phyloP scores from a whole-genome alignment of 2,888 invertebrate species.

The Petrolisthes cinctipes region DNA sequence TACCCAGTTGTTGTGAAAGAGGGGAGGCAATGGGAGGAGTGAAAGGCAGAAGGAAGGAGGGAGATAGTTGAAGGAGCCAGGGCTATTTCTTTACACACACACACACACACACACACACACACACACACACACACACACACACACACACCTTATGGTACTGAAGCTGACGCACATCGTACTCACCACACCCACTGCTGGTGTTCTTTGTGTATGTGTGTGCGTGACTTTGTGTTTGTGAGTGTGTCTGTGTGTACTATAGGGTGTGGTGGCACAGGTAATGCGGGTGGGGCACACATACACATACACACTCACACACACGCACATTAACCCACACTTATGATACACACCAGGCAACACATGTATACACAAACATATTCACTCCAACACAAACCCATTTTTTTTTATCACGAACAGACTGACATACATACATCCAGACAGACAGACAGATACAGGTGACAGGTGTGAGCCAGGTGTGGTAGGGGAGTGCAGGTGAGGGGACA shows the following conservation, averaged over 20 bases:
- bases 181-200: too few species aligned
- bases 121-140: constrained; percentile 12
- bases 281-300: background rate
- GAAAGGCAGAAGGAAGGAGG: background rate
- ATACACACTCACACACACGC: background rate
- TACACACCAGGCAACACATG: background rate
- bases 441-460: background rate
- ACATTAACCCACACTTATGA: background rate
- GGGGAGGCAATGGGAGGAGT: background rate
- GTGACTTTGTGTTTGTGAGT: too few species aligned
- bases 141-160: background rate
- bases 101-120: background rate
- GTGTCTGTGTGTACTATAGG: too few species aligned
- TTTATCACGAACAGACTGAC: background rate
- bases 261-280: too few species aligned
- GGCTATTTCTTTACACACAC: background rate
- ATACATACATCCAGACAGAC: background rate
- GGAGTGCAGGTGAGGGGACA: background rate
- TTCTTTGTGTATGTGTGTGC: too few species aligned
- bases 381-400: background rate
- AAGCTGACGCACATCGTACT: too few species aligned
- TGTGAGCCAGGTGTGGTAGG: background rate
- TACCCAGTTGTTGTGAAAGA: background rate
- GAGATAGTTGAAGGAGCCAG: background rate
- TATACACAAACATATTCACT: background rate